phyloP scores from a whole-genome alignment of 2,888 invertebrate species.

The Apamea sordens region DNA sequence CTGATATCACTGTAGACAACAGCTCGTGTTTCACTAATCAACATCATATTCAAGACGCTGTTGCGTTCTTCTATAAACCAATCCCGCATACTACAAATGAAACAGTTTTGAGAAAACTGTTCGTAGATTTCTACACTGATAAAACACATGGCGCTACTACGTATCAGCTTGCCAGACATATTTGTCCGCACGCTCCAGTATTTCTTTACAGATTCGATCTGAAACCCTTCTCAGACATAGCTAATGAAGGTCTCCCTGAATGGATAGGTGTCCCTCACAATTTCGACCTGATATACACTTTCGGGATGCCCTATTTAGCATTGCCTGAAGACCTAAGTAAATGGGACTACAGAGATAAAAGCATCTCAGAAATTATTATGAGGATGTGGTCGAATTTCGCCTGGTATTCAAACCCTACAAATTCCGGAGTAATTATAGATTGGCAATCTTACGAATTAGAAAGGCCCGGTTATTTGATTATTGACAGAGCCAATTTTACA shows the following conservation, averaged over 20 bases:
- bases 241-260: conserved; percentile 92
- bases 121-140: conserved; percentile 94
- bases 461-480: conserved; percentile 93
- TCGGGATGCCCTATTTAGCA: conserved; percentile 94
- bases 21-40: conserved; percentile 91
- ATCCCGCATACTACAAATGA: conserved; percentile 91
- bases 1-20: conserved; percentile 91
- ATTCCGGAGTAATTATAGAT: conserved; percentile 92
- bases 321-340: conserved; percentile 90
- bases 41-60: conserved; percentile 93
- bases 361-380: conserved; percentile 95
- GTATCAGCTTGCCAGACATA: conserved; percentile 92
- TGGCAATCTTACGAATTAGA: conserved; percentile 93
- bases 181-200: conserved; percentile 91
- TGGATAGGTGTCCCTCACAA: conserved; percentile 96
- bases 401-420: conserved; percentile 93
- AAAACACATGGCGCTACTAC: conserved; percentile 94
- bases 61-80: conserved; percentile 94
- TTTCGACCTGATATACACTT: conserved; percentile 95
- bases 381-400: conserved; percentile 95
- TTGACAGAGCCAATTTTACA: conserved; percentile 93
- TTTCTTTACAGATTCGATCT: conserved; percentile 94
- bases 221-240: conserved; percentile 92
- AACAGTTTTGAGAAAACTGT: conserved; percentile 91
- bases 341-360: conserved; percentile 95